Evolutionary conservation across 1,140 invertebrate species (phyloP).

Genomic region (Agrypnia vestita): DNA sequence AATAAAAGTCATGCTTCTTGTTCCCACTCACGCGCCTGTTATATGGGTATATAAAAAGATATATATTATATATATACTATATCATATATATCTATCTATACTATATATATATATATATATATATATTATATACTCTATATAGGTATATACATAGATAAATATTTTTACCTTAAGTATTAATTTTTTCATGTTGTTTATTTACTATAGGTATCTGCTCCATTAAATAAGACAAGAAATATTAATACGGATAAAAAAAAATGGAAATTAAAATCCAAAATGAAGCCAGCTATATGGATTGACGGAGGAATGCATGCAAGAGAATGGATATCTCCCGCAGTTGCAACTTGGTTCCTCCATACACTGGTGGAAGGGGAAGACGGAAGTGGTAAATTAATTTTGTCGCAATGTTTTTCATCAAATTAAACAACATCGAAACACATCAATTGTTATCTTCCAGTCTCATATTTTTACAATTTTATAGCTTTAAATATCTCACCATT

Average conservation of each 20-base stretch:
- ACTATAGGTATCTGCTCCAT: constrained; percentile 64
- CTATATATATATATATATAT: no score
- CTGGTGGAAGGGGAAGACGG: constrained; percentile 79
- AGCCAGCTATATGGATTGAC: constrained; percentile 79
- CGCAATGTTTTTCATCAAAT: no score
- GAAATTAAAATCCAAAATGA: constrained; percentile 68
- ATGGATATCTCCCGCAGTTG: constrained; percentile 89
- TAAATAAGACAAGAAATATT: constrained; percentile 63
- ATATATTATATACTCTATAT: no score
- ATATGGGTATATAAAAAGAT: no score
- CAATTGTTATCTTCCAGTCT: neutral
- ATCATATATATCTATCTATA: no score
- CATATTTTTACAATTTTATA: constrained; percentile 12
- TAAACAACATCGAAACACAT: neutral
- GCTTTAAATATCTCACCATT: neutral
- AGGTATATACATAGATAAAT: no score
- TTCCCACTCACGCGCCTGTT: no score
- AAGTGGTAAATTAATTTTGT: constrained; percentile 64
- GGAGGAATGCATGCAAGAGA: constrained; percentile 86
- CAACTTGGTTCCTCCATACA: constrained; percentile 84
- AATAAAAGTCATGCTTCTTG: no score
- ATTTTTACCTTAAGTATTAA: neutral
- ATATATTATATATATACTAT: no score
- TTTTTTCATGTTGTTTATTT: neutral
- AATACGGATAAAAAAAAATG: constrained; percentile 68